A percentile compares a stretch with the other conserved stretches of the same genome.
phyloP scores from a whole-genome alignment of 2,888 invertebrate genomes.

The Polyploca ridens region DNA sequence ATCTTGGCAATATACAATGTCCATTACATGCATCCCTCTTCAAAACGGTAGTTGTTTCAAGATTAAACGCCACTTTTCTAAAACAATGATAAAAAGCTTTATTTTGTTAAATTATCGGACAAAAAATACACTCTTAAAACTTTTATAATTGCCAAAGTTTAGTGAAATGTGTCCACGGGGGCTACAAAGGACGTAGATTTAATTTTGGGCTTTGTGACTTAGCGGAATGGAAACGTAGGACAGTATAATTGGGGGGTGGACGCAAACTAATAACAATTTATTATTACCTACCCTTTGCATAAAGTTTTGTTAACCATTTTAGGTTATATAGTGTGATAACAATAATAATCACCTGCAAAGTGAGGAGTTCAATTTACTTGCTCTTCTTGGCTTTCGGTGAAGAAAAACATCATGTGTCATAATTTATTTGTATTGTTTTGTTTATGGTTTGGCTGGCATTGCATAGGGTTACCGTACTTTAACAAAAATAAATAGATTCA shows the following conservation, averaged over 20 bases:
- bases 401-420: no score
- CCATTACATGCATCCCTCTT: slow-evolving; percentile 7
- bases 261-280: slow-evolving; percentile 10
- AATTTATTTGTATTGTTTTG: no score
- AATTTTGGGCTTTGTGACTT: slow-evolving; percentile 12
- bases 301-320: neutral
- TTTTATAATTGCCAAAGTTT: slow-evolving; percentile 14
- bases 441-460: no score
- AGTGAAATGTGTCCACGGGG: slow-evolving; percentile 12
- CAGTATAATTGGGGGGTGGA: slow-evolving; percentile 10
- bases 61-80: slow-evolving; percentile 7
- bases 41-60: slow-evolving; percentile 1
- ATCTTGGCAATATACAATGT: slow-evolving; percentile 7
- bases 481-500: no score
- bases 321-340: neutral
- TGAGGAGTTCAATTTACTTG: neutral
- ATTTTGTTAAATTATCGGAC: slow-evolving; percentile 11
- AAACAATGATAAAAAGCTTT: slow-evolving; percentile 7
- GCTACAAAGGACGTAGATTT: slow-evolving; percentile 12
- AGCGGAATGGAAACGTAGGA: slow-evolving; percentile 8
- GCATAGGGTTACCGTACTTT: no score
- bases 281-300: slow-evolving; percentile 7
- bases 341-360: neutral
- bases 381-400: neutral
- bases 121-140: slow-evolving; percentile 2